These are phyloP conservation scores for Nettapus auritus DNA, from an alignment of 2,113 vertebrate species.

Conservation along the genomic window DNA sequence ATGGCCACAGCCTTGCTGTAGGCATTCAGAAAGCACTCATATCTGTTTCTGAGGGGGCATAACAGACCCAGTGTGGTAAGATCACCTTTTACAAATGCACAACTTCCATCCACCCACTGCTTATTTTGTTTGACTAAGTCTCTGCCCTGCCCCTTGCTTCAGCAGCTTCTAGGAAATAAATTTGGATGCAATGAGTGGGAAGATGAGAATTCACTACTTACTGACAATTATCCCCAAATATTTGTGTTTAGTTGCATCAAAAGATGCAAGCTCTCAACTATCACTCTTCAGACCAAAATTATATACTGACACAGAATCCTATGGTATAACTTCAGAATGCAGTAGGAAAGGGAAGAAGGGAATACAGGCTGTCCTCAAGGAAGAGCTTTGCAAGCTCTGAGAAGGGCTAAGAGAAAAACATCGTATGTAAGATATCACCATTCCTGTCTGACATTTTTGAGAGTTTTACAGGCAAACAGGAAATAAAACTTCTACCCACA, in stretches of 20 bases:
- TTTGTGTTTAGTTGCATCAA: neutral
- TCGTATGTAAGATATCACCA: neutral
- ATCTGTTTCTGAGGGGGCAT: accelerated
- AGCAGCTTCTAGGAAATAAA: neutral
- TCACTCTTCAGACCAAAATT: neutral
- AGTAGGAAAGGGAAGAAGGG: neutral
- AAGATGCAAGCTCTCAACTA: neutral
- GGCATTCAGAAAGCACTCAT: neutral
- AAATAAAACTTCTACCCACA: constrained; percentile 17
- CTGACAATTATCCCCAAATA: neutral
- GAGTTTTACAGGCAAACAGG: neutral
- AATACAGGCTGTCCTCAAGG: accelerated
- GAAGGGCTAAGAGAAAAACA: neutral
- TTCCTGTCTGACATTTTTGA: neutral
- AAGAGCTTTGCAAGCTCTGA: neutral
- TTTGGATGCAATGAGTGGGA: neutral
- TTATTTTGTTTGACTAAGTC: neutral
- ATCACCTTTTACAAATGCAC: neutral
- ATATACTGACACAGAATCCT: neutral
- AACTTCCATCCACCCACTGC: neutral
- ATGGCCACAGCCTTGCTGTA: accelerated
- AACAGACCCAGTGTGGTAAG: neutral
- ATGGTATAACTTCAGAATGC: neutral
- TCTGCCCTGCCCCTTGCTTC: neutral
- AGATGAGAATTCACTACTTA: neutral